Conservation (phyloP, 2,888 invertebrate species). For the Phyllotreta striolata region DNA sequence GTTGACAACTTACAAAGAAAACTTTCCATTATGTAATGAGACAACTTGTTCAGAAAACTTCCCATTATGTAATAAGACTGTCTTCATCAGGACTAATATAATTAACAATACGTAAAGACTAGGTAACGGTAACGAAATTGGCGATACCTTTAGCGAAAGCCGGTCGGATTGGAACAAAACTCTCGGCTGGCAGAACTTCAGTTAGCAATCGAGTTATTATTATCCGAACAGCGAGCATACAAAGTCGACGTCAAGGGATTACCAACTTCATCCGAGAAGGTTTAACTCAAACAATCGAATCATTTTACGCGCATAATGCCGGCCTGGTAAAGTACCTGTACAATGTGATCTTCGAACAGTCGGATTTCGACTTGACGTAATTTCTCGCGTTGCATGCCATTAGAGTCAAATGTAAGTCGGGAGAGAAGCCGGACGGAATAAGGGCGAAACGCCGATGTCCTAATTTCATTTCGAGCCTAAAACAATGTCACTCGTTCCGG, state of each 20-base stretch:
- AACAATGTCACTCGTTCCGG: constrained; percentile 33
- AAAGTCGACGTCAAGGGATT: not conserved
- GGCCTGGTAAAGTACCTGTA: not conserved
- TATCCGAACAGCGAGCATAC: constrained; percentile 1
- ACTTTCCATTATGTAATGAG: no score
- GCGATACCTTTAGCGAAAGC: not conserved
- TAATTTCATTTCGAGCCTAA: constrained; percentile 31
- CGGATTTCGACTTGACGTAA: constrained; percentile 3
- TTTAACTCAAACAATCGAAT: constrained; percentile 15
- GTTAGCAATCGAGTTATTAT: not conserved
- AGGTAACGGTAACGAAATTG: not conserved
- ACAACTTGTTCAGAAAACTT: no score
- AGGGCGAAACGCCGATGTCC: constrained; percentile 21
- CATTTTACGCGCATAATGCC: constrained; percentile 1
- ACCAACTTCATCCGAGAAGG: constrained; percentile 15
- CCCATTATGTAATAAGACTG: no score
- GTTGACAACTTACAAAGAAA: no score
- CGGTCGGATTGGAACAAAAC: constrained; percentile 2
- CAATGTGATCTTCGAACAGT: constrained; percentile 4
- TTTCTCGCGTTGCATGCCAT: constrained; percentile 13
- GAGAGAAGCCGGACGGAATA: no score
- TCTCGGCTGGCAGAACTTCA: not conserved
- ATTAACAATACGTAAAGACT: no score
- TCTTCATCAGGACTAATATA: no score
- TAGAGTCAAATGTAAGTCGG: constrained; percentile 5